These are phyloP conservation scores for Tricholauxania praeusta DNA, from an alignment of 2,888 invertebrate species.

Conservation along the genomic window DNA sequence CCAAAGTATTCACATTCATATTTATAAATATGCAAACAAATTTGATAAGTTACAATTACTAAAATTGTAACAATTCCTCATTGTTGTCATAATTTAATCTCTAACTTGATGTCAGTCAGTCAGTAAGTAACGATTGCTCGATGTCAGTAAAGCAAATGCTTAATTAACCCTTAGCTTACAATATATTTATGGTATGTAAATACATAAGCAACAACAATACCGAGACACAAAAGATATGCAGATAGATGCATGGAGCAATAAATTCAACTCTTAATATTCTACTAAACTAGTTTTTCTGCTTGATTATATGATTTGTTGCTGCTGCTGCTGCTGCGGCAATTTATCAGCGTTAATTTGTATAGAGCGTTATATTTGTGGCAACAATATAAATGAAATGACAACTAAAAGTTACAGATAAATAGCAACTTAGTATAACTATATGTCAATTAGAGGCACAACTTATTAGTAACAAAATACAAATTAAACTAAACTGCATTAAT, in stretches of 20 bases:
- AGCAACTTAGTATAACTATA: neutral
- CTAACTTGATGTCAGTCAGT: neutral
- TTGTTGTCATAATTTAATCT: too few relatives aligned
- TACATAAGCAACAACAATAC: too few relatives aligned
- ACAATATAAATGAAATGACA: slow-evolving; percentile 19
- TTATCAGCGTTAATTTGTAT: slow-evolving; percentile 30
- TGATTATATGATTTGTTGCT: slow-evolving; percentile 1
- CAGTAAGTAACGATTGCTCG: too few relatives aligned
- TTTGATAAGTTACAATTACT: too few relatives aligned
- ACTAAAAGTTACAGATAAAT: slow-evolving; percentile 10
- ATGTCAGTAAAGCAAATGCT: too few relatives aligned
- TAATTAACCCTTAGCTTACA: too few relatives aligned
- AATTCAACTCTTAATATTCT: slow-evolving; percentile 35
- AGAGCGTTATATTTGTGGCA: neutral
- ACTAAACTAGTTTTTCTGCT: slow-evolving; percentile 47
- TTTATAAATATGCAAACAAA: too few relatives aligned
- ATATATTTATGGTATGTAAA: neutral
- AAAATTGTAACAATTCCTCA: too few relatives aligned
- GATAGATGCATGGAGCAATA: too few relatives aligned
- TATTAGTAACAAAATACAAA: neutral
- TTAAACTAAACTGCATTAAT: too few relatives aligned
- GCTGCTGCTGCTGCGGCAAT: slow-evolving; percentile 26
- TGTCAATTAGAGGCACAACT: neutral
- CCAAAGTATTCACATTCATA: too few relatives aligned
- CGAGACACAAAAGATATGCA: too few relatives aligned